Base-by-base conservation (phyloP, 2,797 vertebrate species). In the Sebastiscus albofasciatus region DNA sequence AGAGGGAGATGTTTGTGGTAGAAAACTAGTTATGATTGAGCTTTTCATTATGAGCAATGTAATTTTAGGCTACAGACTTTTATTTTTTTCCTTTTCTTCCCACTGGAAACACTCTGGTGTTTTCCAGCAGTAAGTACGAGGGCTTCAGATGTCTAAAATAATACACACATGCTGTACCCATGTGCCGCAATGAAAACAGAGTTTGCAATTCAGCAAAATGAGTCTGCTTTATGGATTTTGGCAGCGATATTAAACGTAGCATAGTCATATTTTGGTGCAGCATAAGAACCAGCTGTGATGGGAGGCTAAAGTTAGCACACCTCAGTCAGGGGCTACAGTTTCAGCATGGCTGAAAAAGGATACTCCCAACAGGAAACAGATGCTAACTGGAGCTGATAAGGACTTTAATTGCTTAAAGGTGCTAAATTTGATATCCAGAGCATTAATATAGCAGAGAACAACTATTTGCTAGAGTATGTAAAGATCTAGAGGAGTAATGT, bases 161-260 rank as follows among this genome's bases (percentile, higher is more conserved):
- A 74, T 3, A 90, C 69, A 88, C 85, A 88, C 89, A 86, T 80
- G 81, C 87, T 86, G 82, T 22, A 84, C 79, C 81, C 89, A 91
- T 87, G 89, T 86, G 89, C 85, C 88, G 80, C 83, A 94, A 92
- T 92, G 85, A 87, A 88, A 94, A 92, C 86, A 91, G 16, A 67
- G 75, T 85, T 84, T 90, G 85, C 85, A 61, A 86, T 78, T 93
- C 92, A 93, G 92, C 91, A 89, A 70, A 92, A 90, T 78, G 65
- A 86, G 83, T 60, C 24, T 1, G 62, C 79, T 93, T 91, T 87
- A 92, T 90, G 86, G 84, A 86, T 64, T 68, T 82, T 92, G 92
- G 89, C 90, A 86, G 65, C 60, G 52, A 65, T 69, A 76, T 72
- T 64, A 91, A 87, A 88, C 12, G 39, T 54, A 75, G 77, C 66